Percentiles rank a stretch among this genome's conserved stretches.
phyloP scores from a whole-genome alignment of 2,888 invertebrate genomes.

The Chrysodeixis includens region DNA sequence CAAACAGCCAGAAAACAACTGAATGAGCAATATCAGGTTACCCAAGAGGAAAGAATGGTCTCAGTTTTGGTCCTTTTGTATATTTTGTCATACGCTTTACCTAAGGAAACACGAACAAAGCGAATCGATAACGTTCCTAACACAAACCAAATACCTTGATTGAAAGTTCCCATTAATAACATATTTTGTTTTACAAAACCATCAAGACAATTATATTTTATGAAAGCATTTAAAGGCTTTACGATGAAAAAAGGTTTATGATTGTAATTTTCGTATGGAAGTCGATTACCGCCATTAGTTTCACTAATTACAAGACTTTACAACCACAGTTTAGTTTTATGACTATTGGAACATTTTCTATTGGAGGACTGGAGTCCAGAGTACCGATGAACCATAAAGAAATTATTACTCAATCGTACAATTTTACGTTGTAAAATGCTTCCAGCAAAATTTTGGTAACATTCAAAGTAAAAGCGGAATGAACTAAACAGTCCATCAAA shows the following conservation, averaged over 20 bases:
- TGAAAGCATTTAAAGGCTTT: conserved; percentile 65
- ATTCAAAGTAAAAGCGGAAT: conserved; percentile 13
- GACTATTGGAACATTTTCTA: conserved; percentile 81
- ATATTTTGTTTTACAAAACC: conserved; percentile 54
- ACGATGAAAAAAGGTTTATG: conserved; percentile 72
- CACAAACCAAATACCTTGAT: conserved; percentile 53
- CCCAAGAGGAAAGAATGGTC: conserved; percentile 79
- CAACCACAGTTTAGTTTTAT: conserved; percentile 83
- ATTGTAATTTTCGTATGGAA: conserved; percentile 78
- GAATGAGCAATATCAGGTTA: conserved; percentile 87
- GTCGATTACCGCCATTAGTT: conserved; percentile 84
- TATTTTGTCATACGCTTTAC: conserved; percentile 75
- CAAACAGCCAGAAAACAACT: conserved; percentile 87
- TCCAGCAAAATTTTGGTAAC: conserved; percentile 59
- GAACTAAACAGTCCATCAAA: conserved; percentile 6
- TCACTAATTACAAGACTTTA: conserved; percentile 87
- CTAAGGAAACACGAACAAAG: conserved; percentile 52
- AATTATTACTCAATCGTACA: conserved; percentile 78
- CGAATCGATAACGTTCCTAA: conserved; percentile 54
- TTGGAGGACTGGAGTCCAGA: conserved; percentile 71
- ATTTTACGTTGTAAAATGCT: conserved; percentile 76
- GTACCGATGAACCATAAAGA: conserved; percentile 75
- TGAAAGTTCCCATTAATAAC: conserved; percentile 58
- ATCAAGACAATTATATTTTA: conserved; percentile 71
- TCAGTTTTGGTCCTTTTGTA: conserved; percentile 76